phyloP scores from a whole-genome alignment of 2,888 invertebrate species.

The Aleiodes leptofemur region DNA sequence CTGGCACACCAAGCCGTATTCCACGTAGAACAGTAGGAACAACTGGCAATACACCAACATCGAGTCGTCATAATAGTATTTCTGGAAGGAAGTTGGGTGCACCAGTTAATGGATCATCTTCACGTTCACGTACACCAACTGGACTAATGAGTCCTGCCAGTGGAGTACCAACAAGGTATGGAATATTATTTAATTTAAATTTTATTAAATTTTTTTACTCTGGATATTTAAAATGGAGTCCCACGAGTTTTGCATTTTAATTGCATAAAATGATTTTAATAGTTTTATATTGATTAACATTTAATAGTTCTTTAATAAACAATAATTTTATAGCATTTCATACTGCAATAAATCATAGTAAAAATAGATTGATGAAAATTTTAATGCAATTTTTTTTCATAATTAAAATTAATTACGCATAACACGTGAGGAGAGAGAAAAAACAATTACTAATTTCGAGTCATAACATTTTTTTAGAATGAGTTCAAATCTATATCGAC shows the following conservation, averaged over 20 bases:
- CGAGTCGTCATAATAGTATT: slow-evolving; percentile 79
- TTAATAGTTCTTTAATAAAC: slow-evolving; percentile 3
- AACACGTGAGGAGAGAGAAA: slow-evolving; percentile 37
- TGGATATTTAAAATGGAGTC: slow-evolving; percentile 18
- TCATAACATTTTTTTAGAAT: slow-evolving; percentile 75
- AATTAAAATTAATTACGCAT: slow-evolving; percentile 37
- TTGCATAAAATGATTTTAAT: slow-evolving; percentile 15
- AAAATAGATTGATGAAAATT: not conserved
- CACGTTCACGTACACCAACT: slow-evolving; percentile 85
- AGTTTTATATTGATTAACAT: not conserved
- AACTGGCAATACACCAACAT: slow-evolving; percentile 79
- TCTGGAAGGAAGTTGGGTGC: slow-evolving; percentile 79
- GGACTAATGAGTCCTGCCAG: slow-evolving; percentile 86
- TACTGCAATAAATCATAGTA: slow-evolving; percentile 19
- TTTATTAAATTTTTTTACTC: slow-evolving; percentile 42
- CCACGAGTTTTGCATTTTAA: slow-evolving; percentile 10
- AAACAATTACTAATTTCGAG: slow-evolving; percentile 50
- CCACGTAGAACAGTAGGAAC: slow-evolving; percentile 82
- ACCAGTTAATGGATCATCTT: slow-evolving; percentile 79
- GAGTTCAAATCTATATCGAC: slow-evolving; percentile 87
- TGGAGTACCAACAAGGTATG: slow-evolving; percentile 82
- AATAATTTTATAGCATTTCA: slow-evolving; percentile 1
- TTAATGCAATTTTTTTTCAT: not conserved
- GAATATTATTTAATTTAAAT: slow-evolving; percentile 52
- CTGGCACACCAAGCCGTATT: slow-evolving; percentile 87